Percentiles rank a stretch among this genome's conserved stretches.
phyloP scores from a whole-genome alignment of 2,113 vertebrate genomes.

The Callocephalon fimbriatum region DNA sequence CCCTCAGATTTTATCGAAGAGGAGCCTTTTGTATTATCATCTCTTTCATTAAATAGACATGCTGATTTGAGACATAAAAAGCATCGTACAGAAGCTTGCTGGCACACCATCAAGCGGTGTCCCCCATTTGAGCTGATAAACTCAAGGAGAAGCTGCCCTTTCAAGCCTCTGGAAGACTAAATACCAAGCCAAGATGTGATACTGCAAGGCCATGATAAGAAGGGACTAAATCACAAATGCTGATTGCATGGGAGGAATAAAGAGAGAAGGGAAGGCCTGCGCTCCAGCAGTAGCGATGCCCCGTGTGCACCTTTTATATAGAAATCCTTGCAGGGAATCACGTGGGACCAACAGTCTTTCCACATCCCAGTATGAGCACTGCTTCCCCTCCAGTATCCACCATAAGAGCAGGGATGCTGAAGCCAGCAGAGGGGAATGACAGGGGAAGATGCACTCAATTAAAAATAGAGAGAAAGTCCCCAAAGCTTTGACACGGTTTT shows the following conservation, averaged over 20 bases:
- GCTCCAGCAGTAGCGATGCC: neutral
- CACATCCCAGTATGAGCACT: neutral
- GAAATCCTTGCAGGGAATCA: neutral
- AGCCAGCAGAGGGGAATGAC: slow-evolving; percentile 9
- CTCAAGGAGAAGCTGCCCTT: slow-evolving; percentile 69
- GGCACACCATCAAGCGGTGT: slow-evolving; percentile 42
- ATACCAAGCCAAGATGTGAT: slow-evolving; percentile 56
- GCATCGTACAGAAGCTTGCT: slow-evolving; percentile 14
- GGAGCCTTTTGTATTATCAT: slow-evolving; percentile 25
- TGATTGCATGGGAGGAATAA: slow-evolving; percentile 9
- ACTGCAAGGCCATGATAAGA: slow-evolving; percentile 59
- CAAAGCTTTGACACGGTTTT: slow-evolving; percentile 46
- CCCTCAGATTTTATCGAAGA: slow-evolving; percentile 22
- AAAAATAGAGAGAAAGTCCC: slow-evolving; percentile 59
- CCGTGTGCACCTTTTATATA: neutral
- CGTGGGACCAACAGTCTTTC: neutral
- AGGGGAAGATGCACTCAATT: slow-evolving; percentile 33
- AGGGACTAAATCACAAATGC: slow-evolving; percentile 11
- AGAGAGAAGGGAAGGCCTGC: neutral
- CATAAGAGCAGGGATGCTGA: neutral
- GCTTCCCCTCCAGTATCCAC: neutral
- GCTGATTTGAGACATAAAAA: slow-evolving; percentile 50
- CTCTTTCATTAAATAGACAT: slow-evolving; percentile 43
- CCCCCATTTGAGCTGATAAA: slow-evolving; percentile 58
- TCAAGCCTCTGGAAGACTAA: slow-evolving; percentile 64